Base-by-base conservation (phyloP, 2,113 vertebrate genomes). In the Alaudala cheleensis region DNA sequence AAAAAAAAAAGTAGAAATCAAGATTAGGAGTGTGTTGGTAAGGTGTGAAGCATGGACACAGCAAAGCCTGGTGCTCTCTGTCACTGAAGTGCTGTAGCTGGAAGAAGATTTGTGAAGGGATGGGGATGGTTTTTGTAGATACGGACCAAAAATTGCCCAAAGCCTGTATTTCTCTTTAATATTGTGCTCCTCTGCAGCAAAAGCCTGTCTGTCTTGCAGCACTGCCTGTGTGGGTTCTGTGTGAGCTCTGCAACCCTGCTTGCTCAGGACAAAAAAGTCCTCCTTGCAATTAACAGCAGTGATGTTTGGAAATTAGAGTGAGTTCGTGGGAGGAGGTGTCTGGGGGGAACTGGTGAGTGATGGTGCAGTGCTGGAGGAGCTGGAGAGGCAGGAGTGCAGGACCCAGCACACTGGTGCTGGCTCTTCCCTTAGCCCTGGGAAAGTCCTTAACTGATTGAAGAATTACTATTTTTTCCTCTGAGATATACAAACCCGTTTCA, bases 341-440 rank as follows among this genome's bases (percentile, higher is more conserved):
- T 67, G 78, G 16, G 72, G 61, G 54, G 31, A 81, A 49, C 49
- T 4, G 26, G 34, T 50, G 86, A 89, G 61, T 57, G 92, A 65
- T 53, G 58, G 58, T 69, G 42, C 85, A 50, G 5, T 0, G 0
- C 76, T 73, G 67, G 88, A 93, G 62, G 50, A 64, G 31, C 74
- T 64, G 73, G 37, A 64, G 70, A 45, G 70, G 81, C 73, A 79
- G 81, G 61, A 81, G 84, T 39, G 62, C 72, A 73, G 69, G 14
- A 86, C 53, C 60, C 1, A 0, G 23, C 70, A 45, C 6, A 2
- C 81, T 72, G 85, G 34, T 0, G 0, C 71, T 86, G 69, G 24
- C 29, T 92, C 29, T 84, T 74, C 69, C 61, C 45, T 95, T 49
- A 90, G 49, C 76, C 93, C 85, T 96, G 92, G 92, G 95, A 96